A percentile compares a stretch with the other conserved stretches of the same genome.
Conservation (phyloP, 2,888 invertebrate species). For the Oasisia sp. region DNA sequence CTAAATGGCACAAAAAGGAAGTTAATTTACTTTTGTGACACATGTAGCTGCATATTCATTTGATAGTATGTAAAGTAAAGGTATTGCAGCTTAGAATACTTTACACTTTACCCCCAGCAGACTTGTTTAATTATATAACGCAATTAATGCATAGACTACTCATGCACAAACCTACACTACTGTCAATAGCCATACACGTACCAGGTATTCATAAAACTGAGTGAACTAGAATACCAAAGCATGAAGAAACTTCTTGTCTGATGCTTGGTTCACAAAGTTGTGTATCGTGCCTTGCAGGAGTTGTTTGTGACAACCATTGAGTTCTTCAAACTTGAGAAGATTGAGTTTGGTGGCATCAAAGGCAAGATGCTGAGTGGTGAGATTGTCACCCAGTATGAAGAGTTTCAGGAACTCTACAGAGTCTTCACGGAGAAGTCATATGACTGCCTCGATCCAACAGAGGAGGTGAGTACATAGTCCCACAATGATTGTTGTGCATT, state of each 20-base stretch:
- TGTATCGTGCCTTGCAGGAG: constrained; percentile 69
- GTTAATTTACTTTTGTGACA: neutral
- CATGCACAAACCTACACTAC: no score
- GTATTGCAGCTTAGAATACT: no score
- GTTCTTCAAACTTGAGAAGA: constrained; percentile 93
- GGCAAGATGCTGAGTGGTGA: constrained; percentile 65
- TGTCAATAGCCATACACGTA: no score
- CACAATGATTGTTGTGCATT: neutral
- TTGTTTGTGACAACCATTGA: constrained; percentile 93
- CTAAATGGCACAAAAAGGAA: neutral
- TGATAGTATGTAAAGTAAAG: neutral
- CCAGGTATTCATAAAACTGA: no score
- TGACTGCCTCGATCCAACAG: constrained; percentile 63
- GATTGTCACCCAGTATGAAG: constrained; percentile 64
- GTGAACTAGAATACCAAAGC: no score
- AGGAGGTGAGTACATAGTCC: constrained; percentile 49
- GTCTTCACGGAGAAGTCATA: constrained; percentile 63
- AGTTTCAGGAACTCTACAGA: constrained; percentile 65
- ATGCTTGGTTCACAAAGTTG: neutral
- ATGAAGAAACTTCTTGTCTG: neutral
- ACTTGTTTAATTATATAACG: no score
- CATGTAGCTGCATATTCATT: neutral
- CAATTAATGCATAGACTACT: no score
- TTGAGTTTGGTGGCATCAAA: constrained; percentile 84
- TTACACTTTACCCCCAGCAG: no score